These are phyloP conservation scores for Spea hammondii DNA, from an alignment of 2,797 vertebrate genomes.

Conservation along the genomic window DNA sequence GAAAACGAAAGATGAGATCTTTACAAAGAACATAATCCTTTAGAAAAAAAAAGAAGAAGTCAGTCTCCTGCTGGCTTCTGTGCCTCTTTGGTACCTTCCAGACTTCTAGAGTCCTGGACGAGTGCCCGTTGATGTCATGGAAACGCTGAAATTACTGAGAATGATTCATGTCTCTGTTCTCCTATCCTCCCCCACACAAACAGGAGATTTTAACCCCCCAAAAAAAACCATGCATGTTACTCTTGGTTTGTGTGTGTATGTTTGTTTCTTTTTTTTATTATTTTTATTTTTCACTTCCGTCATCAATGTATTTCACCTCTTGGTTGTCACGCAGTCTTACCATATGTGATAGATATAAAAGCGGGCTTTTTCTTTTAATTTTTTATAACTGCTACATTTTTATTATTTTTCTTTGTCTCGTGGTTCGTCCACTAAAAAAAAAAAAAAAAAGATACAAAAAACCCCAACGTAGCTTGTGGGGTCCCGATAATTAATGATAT, in stretches of 20 bases:
- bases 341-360: too few species aligned
- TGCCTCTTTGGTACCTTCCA: slow-evolving; percentile 79
- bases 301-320: too few species aligned
- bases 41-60: slow-evolving; percentile 58
- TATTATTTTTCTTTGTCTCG: too few species aligned
- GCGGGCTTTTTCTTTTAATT: too few species aligned
- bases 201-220: slow-evolving; percentile 83
- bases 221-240: slow-evolving; percentile 61
- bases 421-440: too few species aligned
- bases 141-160: slow-evolving; percentile 95
- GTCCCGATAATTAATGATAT: too few species aligned
- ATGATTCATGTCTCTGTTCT: slow-evolving; percentile 89
- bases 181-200: slow-evolving; percentile 77
- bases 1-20: slow-evolving; percentile 67
- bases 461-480: too few species aligned
- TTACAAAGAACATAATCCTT: slow-evolving; percentile 68
- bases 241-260: background rate
- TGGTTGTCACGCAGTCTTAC: too few species aligned
- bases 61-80: slow-evolving; percentile 71
- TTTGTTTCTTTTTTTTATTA: background rate
- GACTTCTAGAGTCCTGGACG: slow-evolving; percentile 89
- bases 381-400: too few species aligned
- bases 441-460: too few species aligned
- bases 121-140: slow-evolving; percentile 96
- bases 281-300: too few species aligned